phyloP scores from a whole-genome alignment of 2,888 invertebrate species.

The Drosophila algonquin region DNA sequence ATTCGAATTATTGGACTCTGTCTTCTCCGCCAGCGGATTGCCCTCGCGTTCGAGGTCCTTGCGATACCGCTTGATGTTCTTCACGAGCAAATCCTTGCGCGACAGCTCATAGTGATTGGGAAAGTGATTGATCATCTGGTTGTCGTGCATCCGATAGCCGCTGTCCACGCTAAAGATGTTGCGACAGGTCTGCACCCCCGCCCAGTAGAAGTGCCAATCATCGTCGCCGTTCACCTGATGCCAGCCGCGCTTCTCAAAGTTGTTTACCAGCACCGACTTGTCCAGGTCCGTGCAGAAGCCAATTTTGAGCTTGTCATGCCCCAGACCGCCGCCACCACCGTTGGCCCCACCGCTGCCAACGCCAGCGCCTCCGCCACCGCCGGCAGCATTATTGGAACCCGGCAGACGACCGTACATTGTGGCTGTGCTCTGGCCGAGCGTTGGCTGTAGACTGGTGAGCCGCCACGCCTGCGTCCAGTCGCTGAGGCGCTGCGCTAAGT shows the following conservation, averaged over 20 bases:
- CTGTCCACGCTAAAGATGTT: conserved; percentile 95
- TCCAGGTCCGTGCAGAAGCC: conserved; percentile 87
- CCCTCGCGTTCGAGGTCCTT: conserved; percentile 96
- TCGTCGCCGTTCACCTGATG: conserved; percentile 92
- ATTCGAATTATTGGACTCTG: conserved; percentile 84
- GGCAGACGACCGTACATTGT: conserved; percentile 71
- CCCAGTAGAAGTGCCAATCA: conserved; percentile 98
- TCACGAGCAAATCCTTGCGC: conserved; percentile 96
- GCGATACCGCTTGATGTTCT: conserved; percentile 96
- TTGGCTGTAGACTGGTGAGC: conserved; percentile 57
- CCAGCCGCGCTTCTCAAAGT: conserved; percentile 97
- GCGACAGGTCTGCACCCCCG: conserved; percentile 94
- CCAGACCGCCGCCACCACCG: conserved; percentile 45
- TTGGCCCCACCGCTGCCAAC: conserved; percentile 10
- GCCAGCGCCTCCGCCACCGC: conserved; percentile 5
- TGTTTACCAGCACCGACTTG: conserved; percentile 95
- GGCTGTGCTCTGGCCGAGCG: conserved; percentile 44
- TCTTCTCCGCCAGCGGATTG: conserved; percentile 92
- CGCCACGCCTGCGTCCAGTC: conserved; percentile 58
- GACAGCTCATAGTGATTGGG: conserved; percentile 98
- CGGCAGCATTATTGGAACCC: conserved; percentile 14
- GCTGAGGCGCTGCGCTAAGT: not conserved
- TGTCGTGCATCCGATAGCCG: conserved; percentile 95
- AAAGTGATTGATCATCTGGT: conserved; percentile 97
- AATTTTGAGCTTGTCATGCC: conserved; percentile 76